These are phyloP conservation scores for Hylyphantes graminicola DNA, from an alignment of 1,140 invertebrate genomes.

Conservation along the genomic window DNA sequence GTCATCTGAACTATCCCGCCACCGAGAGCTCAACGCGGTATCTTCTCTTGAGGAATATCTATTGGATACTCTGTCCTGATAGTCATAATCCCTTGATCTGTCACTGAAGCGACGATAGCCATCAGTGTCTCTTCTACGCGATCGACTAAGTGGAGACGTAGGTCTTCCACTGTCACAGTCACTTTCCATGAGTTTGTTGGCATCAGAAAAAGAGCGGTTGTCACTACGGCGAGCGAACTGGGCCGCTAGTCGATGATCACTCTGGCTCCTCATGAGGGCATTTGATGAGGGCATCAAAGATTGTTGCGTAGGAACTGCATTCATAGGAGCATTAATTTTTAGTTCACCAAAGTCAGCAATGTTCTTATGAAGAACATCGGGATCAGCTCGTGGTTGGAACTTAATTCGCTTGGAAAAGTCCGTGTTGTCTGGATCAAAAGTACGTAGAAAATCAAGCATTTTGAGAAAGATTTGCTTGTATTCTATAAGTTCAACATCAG, in stretches of 20 bases:
- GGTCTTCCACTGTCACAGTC: slow-evolving; percentile 41
- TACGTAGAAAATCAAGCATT: slow-evolving; percentile 88
- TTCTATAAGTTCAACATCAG: slow-evolving; percentile 77
- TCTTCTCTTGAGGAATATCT: slow-evolving; percentile 42
- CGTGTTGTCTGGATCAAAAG: slow-evolving; percentile 88
- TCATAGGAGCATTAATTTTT: slow-evolving; percentile 72
- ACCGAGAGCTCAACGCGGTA: slow-evolving; percentile 56
- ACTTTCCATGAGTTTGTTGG: slow-evolving; percentile 33
- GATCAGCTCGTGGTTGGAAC: slow-evolving; percentile 87
- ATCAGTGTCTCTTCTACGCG: slow-evolving; percentile 11
- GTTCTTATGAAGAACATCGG: slow-evolving; percentile 87
- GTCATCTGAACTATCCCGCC: slow-evolving; percentile 70
- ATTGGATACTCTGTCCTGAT: slow-evolving; percentile 69
- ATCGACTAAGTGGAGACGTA: slow-evolving; percentile 34
- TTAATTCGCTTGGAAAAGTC: slow-evolving; percentile 87
- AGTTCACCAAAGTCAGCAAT: slow-evolving; percentile 88
- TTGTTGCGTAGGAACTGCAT: slow-evolving; percentile 44
- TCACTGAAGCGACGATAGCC: slow-evolving; percentile 48
- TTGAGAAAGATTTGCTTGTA: slow-evolving; percentile 94
- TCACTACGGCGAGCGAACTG: slow-evolving; percentile 48
- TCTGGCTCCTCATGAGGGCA: slow-evolving; percentile 87
- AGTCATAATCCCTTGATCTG: slow-evolving; percentile 52
- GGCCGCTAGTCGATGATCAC: slow-evolving; percentile 86
- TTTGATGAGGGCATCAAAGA: slow-evolving; percentile 61
- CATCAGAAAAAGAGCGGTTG: slow-evolving; percentile 47